Percentiles rank a stretch among this genome's conserved stretches.
These are phyloP conservation scores for Palloptera scutellata DNA, from an alignment of 2,888 invertebrate species.

Conservation along the genomic window DNA sequence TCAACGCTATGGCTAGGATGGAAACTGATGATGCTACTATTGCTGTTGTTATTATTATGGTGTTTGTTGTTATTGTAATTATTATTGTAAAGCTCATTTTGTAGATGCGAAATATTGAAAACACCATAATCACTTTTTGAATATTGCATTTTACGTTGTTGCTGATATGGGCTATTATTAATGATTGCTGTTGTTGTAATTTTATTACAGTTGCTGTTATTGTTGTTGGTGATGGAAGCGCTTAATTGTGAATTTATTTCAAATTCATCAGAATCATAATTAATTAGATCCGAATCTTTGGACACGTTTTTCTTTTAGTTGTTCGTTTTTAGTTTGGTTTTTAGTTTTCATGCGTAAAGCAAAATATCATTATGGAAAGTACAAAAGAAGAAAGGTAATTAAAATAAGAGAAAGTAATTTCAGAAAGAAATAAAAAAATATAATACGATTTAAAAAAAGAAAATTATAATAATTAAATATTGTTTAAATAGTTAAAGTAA, in stretches of 20 bases:
- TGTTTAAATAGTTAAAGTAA: too few relatives aligned
- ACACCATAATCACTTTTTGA: constrained; percentile 42
- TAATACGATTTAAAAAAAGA: background rate
- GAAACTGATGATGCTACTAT: constrained; percentile 26
- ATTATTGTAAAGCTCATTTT: constrained; percentile 23
- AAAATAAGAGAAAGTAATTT: background rate
- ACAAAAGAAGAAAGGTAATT: constrained; percentile 2
- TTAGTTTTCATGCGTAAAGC: background rate
- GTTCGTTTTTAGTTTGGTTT: too few relatives aligned
- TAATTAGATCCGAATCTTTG: background rate
- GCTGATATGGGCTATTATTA: background rate
- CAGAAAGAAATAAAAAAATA: background rate
- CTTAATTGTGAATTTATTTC: constrained; percentile 5
- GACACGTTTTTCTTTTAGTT: too few relatives aligned
- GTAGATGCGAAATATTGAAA: constrained; percentile 37
- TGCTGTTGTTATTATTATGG: constrained; percentile 31
- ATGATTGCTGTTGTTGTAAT: constrained; percentile 3
- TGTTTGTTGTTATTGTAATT: constrained; percentile 34
- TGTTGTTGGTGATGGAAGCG: constrained; percentile 8
- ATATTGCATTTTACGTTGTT: constrained; percentile 31
- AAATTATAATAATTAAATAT: too few relatives aligned
- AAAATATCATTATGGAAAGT: background rate
- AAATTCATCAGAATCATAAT: constrained; percentile 17
- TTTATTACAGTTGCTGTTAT: constrained; percentile 9
- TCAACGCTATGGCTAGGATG: constrained; percentile 46